Evolutionary conservation across 2,888 invertebrate genomes (phyloP), one percentile per base, ranked within the genome.

Genomic region (Lepas anatifera): DNA sequence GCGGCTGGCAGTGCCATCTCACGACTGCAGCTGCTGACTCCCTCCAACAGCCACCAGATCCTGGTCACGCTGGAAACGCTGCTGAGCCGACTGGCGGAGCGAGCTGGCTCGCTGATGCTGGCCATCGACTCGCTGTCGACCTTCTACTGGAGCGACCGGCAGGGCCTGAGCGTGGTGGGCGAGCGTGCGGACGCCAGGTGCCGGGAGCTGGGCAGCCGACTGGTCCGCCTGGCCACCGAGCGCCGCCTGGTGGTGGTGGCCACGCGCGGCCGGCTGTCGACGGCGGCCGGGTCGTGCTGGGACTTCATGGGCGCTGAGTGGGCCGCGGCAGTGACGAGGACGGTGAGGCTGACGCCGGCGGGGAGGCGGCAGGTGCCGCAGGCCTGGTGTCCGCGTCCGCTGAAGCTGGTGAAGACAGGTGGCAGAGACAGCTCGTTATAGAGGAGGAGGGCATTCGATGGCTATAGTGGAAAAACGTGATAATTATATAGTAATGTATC

Each of bases 101-200:
- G 32, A 18, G 58, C 58, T 22, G 58, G 58, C 8, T 18, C 35
- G 16, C 18, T 58, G 18, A 32, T 58, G 32, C 58, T 58, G 32
- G 35, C 58, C 22, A 35, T 58, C 32, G 58, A 58, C 58, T 58
- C 58, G 58, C 58, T 58, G 16, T 58, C 32, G 35, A 22, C 58
- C 35, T 58, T 58, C 58, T 58, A 58, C 58, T 58, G 58, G 58
- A 58, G 58, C 22, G 58, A 58, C 32, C 58, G 32, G 7, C 58
- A 58, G 32, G 58, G 32, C 32, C 58, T 58, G 32, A 22, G 35
- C 8, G 22, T 16, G 35, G 58, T 58, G 22, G 58, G 58, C 32
- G 58, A 58, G 32, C 58, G 58, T 7, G 58, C 35, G 22, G 35
- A 22, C 58, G 35, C 2, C 8, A 22, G 58, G 4, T 35, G 22